A percentile compares a stretch with the other conserved stretches of the same genome.
These are phyloP conservation scores for Eretmochelys imbricata DNA, from an alignment of 2,113 vertebrate genomes.

Conservation along the genomic window DNA sequence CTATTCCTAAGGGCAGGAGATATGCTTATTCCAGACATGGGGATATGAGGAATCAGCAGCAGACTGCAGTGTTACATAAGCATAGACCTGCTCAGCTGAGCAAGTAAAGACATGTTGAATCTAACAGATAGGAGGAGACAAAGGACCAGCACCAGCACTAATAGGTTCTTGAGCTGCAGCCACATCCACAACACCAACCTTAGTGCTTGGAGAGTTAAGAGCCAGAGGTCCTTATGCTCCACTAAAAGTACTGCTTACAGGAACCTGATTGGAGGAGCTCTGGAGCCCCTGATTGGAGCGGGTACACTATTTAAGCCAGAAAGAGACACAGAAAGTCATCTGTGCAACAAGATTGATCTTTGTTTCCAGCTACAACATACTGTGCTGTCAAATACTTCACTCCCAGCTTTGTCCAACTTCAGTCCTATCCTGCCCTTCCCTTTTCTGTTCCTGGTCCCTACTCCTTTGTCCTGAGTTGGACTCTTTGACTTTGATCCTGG, in stretches of 20 bases:
- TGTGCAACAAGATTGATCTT: neutral
- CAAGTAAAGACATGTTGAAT: neutral
- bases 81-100: rapidly evolving
- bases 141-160: neutral
- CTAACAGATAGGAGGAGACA: neutral
- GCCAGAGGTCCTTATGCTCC: neutral
- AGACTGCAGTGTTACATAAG: neutral
- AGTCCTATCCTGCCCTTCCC: neutral
- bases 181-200: neutral
- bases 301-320: neutral
- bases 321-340: neutral
- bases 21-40: neutral
- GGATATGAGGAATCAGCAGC: neutral
- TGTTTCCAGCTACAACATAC: neutral
- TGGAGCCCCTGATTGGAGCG: neutral
- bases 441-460: neutral
- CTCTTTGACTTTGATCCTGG: neutral
- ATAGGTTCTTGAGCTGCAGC: neutral
- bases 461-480: neutral
- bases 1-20: neutral
- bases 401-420: neutral
- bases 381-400: neutral
- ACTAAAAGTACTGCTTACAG: neutral
- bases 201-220: too few species aligned
- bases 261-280: neutral